Percentiles rank a stretch among this genome's conserved stretches.
Evolutionary conservation across 2,113 vertebrate genomes (phyloP).

Genomic region (Calypte anna): DNA sequence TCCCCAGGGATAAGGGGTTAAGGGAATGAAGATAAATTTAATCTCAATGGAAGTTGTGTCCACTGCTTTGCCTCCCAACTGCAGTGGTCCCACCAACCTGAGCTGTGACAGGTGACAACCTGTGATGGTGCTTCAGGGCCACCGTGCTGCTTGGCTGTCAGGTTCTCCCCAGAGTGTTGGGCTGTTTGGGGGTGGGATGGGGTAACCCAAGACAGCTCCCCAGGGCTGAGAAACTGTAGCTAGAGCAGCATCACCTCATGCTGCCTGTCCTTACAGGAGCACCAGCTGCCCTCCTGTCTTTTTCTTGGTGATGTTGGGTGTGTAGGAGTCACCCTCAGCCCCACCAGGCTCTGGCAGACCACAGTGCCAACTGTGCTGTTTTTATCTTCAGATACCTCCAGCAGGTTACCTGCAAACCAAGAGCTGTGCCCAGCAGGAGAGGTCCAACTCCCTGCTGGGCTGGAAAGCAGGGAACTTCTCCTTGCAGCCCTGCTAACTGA

Average conservation of each 20-base stretch:
- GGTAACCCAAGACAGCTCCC: neutral
- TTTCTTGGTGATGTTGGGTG: neutral
- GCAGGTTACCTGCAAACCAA: neutral
- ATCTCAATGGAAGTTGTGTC: neutral
- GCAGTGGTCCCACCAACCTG: neutral
- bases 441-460: fast-evolving
- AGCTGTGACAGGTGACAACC: neutral
- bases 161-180: neutral
- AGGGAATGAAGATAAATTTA: neutral
- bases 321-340: fast-evolving
- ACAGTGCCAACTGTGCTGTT: neutral
- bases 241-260: fast-evolving
- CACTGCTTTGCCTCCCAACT: neutral
- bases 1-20: neutral
- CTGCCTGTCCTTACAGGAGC: neutral
- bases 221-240: neutral
- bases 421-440: neutral
- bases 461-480: neutral
- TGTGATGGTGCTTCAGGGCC: neutral
- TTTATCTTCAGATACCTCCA: neutral
- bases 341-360: neutral
- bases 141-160: fast-evolving
- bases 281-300: neutral
- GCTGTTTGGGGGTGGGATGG: neutral
- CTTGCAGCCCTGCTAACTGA: neutral